Conservation (phyloP, 2,888 invertebrate species). For the Trachelus tabidus region DNA sequence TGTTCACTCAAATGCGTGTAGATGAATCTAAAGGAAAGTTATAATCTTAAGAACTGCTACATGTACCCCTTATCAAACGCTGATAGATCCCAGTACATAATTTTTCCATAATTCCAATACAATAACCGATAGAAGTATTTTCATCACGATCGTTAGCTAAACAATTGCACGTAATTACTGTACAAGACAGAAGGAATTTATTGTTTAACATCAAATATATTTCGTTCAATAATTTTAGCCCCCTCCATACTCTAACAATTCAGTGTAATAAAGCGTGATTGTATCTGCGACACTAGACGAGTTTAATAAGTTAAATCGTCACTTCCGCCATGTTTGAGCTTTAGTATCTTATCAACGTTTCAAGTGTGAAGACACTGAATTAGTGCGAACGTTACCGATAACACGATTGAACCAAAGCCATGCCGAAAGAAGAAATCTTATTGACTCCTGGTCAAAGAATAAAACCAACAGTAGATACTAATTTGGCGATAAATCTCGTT, state of each 20-base stretch:
- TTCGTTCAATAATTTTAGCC: not conserved
- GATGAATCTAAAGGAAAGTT: not conserved
- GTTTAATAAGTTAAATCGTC: not conserved
- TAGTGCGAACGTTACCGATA: not conserved
- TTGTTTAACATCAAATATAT: not conserved
- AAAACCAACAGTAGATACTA: constrained; percentile 69
- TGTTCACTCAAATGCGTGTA: too few relatives aligned
- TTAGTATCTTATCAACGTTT: not conserved
- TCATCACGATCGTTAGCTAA: not conserved
- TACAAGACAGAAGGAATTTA: not conserved
- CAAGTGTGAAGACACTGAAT: not conserved
- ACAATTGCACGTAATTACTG: not conserved
- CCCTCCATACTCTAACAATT: not conserved
- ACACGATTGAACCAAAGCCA: not conserved
- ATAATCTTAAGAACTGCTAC: not conserved
- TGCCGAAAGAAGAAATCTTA: constrained; percentile 16
- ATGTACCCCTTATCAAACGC: not conserved
- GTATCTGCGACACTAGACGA: not conserved
- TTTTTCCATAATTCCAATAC: not conserved
- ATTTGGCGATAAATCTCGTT: constrained; percentile 69
- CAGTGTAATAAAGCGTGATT: not conserved
- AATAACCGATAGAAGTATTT: too few relatives aligned
- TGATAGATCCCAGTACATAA: not conserved
- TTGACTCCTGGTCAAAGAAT: constrained; percentile 71
- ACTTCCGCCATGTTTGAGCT: not conserved